These are phyloP conservation scores for Ptilonorhynchus violaceus DNA, from an alignment of 2,113 vertebrate species.

Conservation along the genomic window DNA sequence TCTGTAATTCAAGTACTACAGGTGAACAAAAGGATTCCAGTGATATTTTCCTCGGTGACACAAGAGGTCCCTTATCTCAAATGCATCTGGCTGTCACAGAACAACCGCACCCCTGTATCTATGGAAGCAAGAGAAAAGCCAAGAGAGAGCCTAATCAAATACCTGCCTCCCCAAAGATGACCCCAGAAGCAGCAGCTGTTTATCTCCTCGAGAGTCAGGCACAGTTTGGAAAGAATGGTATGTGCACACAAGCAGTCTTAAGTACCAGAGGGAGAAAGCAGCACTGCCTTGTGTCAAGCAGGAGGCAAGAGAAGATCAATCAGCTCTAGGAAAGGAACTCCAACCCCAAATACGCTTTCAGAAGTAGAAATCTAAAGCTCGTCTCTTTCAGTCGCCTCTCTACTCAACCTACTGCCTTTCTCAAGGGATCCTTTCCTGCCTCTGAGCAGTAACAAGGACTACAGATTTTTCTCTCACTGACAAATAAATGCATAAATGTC, in stretches of 20 bases:
- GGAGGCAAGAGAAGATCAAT: not conserved
- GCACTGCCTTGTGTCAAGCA: not conserved
- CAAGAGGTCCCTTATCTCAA: not conserved
- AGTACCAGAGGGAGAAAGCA: not conserved
- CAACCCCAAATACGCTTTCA: not conserved
- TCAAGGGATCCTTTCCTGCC: not conserved
- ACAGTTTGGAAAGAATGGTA: not conserved
- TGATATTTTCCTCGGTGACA: not conserved
- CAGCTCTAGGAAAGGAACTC: not conserved
- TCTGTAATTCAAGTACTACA: not conserved
- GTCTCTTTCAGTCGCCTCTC: not conserved
- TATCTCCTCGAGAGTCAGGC: not conserved
- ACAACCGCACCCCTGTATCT: not conserved
- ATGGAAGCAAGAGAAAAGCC: rapidly evolving
- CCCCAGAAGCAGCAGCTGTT: not conserved
- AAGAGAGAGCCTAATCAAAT: not conserved
- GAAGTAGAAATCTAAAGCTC: not conserved
- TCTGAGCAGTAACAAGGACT: not conserved
- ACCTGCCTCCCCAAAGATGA: not conserved
- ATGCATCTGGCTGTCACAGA: not conserved
- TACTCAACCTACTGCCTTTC: not conserved
- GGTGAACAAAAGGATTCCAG: not conserved
- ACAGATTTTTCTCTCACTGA: not conserved
- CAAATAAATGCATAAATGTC: not conserved
- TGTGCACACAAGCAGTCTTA: not conserved